These are phyloP conservation scores for Allobates femoralis DNA, from an alignment of 2,797 vertebrate species.

Conservation along the genomic window DNA sequence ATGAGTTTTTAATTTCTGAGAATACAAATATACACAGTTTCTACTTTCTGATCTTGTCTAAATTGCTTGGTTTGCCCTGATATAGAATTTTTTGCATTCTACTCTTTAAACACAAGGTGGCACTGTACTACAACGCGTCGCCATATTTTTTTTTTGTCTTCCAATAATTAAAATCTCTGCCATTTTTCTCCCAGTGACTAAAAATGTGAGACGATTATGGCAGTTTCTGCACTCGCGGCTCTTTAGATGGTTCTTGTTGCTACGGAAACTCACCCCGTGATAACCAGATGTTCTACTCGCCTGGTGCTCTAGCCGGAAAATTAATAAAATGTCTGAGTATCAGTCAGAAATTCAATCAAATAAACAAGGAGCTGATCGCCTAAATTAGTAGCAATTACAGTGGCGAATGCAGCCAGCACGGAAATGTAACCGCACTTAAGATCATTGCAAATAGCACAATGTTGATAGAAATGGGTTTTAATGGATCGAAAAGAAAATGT, in stretches of 20 bases:
- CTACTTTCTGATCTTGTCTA: too few relatives aligned
- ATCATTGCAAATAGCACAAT: background rate
- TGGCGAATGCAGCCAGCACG: constrained; percentile 13
- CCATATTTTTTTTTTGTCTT: background rate
- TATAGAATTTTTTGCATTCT: background rate
- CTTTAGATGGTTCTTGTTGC: constrained; percentile 75
- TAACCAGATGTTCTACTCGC: constrained; percentile 68
- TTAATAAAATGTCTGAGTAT: constrained; percentile 66
- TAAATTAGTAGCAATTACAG: constrained; percentile 50
- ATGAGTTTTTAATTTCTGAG: too few relatives aligned
- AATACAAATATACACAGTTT: too few relatives aligned
- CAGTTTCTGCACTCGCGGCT: constrained; percentile 69
- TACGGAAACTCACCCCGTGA: constrained; percentile 73
- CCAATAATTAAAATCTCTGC: constrained; percentile 49
- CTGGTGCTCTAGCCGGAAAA: constrained; percentile 68
- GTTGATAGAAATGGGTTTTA: background rate
- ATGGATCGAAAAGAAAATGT: background rate
- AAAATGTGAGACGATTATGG: constrained; percentile 53
- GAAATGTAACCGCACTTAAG: background rate
- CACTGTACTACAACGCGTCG: constrained; percentile 1
- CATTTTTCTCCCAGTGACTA: constrained; percentile 44
- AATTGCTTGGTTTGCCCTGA: too few relatives aligned
- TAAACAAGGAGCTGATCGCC: constrained; percentile 60
- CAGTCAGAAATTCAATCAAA: constrained; percentile 66
- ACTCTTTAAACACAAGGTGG: constrained; percentile 44